phyloP scores from a whole-genome alignment of 1,140 invertebrate genomes.

The Oncopeltus fasciatus region DNA sequence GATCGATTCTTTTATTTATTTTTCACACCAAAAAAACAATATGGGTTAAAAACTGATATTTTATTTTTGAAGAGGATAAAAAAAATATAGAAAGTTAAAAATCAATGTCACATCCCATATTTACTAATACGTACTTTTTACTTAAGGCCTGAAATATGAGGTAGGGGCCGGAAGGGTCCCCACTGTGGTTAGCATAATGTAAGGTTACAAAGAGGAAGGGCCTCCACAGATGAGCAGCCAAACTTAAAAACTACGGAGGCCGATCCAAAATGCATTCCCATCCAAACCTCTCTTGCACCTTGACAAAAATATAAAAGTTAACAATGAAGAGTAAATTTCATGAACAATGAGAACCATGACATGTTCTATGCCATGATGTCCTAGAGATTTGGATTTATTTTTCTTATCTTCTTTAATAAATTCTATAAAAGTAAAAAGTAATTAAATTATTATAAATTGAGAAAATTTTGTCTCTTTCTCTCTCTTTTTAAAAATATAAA shows the following conservation, averaged over 20 bases:
- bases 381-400: too few species aligned
- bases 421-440: too few species aligned
- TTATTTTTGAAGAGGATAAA: too few species aligned
- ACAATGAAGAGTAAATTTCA: neutral
- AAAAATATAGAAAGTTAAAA: too few species aligned
- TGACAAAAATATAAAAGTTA: constrained; percentile 10
- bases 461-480: too few species aligned
- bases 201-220: constrained; percentile 5
- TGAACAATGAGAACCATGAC: neutral
- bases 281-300: constrained; percentile 11
- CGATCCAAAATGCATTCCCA: constrained; percentile 11
- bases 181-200: constrained; percentile 3
- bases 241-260: constrained; percentile 7
- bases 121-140: constrained; percentile 4
- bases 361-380: too few species aligned
- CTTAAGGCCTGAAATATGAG: constrained; percentile 2
- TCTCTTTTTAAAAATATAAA: too few species aligned
- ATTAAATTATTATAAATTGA: too few species aligned
- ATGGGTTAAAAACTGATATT: too few species aligned
- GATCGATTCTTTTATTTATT: too few species aligned
- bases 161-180: neutral
- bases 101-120: neutral
- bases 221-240: constrained; percentile 3
- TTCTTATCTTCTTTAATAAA: too few species aligned
- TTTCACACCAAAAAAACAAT: too few species aligned